Evolutionary conservation across 1,140 invertebrate genomes (phyloP).

Genomic region (Solen grandis): DNA sequence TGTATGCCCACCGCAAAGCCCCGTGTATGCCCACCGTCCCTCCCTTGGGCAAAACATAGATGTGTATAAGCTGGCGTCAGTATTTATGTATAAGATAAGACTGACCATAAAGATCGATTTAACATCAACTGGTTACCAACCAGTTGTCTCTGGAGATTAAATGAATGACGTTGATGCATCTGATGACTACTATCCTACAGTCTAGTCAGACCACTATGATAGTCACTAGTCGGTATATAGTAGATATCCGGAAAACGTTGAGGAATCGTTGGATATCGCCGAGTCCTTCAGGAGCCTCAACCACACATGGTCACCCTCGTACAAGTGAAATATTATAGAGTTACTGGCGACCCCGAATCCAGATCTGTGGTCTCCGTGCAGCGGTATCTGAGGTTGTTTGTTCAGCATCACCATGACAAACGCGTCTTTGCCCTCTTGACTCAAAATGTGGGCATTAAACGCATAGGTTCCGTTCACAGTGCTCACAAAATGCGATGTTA

Average conservation of each 20-base stretch:
- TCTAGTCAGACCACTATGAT: too few relatives aligned
- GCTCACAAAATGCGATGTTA: slow-evolving; percentile 79
- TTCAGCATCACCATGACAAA: slow-evolving; percentile 80
- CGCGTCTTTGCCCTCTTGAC: slow-evolving; percentile 74
- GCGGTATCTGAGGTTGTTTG: slow-evolving; percentile 75
- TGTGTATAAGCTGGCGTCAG: too few relatives aligned
- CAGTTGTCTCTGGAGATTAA: too few relatives aligned
- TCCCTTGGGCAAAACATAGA: too few relatives aligned
- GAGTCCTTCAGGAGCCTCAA: slow-evolving; percentile 78
- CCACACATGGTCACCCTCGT: slow-evolving; percentile 78
- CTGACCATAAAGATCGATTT: too few relatives aligned
- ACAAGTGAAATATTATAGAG: slow-evolving; percentile 75
- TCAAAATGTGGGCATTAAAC: slow-evolving; percentile 77
- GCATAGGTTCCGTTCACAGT: slow-evolving; percentile 79
- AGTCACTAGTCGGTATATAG: slow-evolving; percentile 69
- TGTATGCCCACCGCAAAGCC: too few relatives aligned
- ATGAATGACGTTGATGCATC: too few relatives aligned
- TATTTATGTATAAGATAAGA: too few relatives aligned
- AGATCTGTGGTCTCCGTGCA: slow-evolving; percentile 77
- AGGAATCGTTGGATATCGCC: slow-evolving; percentile 77
- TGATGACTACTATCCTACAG: too few relatives aligned
- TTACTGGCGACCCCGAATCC: slow-evolving; percentile 79
- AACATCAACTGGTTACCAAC: too few relatives aligned
- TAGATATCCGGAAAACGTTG: slow-evolving; percentile 79
- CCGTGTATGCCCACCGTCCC: too few relatives aligned